Conservation (phyloP, 2,888 invertebrate species). For the Notodonta dromedarius region DNA sequence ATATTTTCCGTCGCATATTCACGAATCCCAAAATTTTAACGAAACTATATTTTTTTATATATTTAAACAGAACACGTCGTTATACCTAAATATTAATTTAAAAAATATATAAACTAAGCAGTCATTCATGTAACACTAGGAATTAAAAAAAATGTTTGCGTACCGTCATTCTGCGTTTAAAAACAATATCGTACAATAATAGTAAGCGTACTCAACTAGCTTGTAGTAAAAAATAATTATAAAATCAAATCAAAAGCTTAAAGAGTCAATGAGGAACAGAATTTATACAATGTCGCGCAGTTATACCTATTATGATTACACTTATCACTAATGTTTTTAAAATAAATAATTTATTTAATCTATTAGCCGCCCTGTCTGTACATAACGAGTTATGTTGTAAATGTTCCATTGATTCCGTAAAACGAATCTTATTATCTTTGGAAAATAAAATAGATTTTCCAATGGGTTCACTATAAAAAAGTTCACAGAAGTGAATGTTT, state of each 20-base stretch:
- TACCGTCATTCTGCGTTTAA: conserved; percentile 56
- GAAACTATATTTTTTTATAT: conserved; percentile 51
- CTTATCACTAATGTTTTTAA: conserved; percentile 38
- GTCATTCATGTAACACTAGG: conserved; percentile 80
- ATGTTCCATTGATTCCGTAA: conserved; percentile 22
- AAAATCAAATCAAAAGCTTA: conserved; percentile 55
- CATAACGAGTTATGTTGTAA: conserved; percentile 17
- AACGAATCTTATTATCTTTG: conserved; percentile 19
- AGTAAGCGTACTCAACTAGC: conserved; percentile 80
- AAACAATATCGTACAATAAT: conserved; percentile 74
- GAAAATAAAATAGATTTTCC: conserved; percentile 18
- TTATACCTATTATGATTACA: conserved; percentile 37
- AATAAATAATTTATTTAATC: conserved; percentile 59
- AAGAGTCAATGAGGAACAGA: conserved; percentile 67
- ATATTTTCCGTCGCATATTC: conserved; percentile 41
- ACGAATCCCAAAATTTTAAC: conserved; percentile 53
- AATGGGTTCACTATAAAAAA: conserved; percentile 12
- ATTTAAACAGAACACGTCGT: conserved; percentile 67
- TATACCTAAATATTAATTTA: conserved; percentile 65
- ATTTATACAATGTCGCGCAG: conserved; percentile 54
- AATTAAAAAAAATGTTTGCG: conserved; percentile 54
- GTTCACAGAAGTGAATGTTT: conserved; percentile 13
- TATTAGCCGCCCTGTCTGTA: conserved; percentile 41
- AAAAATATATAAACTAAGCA: conserved; percentile 81
- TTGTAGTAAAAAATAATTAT: conserved; percentile 68